Evolutionary conservation across 2,888 invertebrate species (phyloP), one percentile per base, ranked within the genome.

Genomic region (Cerceris ruficornis): DNA sequence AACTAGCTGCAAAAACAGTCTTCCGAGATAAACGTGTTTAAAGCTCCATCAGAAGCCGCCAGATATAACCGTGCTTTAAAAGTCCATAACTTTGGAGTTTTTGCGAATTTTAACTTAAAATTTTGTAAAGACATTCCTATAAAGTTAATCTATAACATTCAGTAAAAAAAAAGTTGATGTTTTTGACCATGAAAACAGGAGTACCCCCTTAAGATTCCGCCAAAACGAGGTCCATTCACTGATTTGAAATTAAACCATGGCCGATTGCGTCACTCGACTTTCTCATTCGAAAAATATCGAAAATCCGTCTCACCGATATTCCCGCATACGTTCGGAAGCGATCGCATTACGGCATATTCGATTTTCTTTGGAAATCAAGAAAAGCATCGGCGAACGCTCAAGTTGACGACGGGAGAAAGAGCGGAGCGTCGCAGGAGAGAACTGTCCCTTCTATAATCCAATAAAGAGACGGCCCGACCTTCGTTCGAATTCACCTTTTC

Each of bases 281-380:
- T 55, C 46, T 42, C 15, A 60, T 55, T 43, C n/a, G 49, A 77
- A 50, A 54, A 55, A 52, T 62, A 43, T 60, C 14, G 28, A 14
- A 52, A 49, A 42, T 42, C 52, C 59, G 57, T 70, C 69, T 70
- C 68, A 68, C 61, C 82, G 82, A 82, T 78, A 82, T 82, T 82
- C 66, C 55, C 42, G 17, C 54, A 55, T 62, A 54, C 65, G 41
- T 49, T 57, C 28, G 64, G 59, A 61, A 66, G 57, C 71, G 59
- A 59, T 71, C 79, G 74, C 41, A 61, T 68, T 61, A 57, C 55
- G 62, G 74, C 66, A 83, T 79, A 71, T 83, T 68, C 71, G 55
- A 75, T 75, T 81, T 69, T 62, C 65, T 50, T 67, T 42, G 66
- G 69, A 70, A 75, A 65, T 75, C 67, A 61, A 58, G 59, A 57